Base-by-base conservation (phyloP, 1,140 invertebrate genomes). In the Hydropsyche tenuis region DNA sequence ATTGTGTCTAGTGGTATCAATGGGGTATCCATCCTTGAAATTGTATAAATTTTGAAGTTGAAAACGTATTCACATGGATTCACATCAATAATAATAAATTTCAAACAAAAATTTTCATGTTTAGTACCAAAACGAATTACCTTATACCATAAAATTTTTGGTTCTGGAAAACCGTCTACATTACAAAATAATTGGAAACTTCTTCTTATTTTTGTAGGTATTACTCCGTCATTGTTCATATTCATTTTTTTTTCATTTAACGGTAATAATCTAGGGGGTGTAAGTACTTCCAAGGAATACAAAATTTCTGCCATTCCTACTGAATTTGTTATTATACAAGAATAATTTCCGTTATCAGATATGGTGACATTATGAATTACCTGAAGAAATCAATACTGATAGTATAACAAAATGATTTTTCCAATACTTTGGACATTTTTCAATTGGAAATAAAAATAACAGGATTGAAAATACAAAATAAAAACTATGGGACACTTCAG, bases 61-160 rank as follows among this genome's bases (percentile, higher is more conserved):
- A 27, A 27, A 72, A 37, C n/a, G n/a, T n/a, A n/a, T n/a, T n/a
- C n/a, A n/a, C n/a, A n/a, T n/a, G n/a, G n/a, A n/a, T n/a, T n/a
- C 7, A 45, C 43, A 45, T 4, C 48, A 51, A 14, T 22, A 51
- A 5, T 3, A 51, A 51, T 16, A 5, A 51, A 51, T 5, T 14
- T 51, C 3, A 4, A 51, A 51, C 3, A 60, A 4, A 60, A 6
- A 60, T 20, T 23, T 20, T 14, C 2, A 7, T 48, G 11, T n/a
- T 48, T 3, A 56, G 22, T 20, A 11, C 22, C 4, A 16, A 56
- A 7, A 60, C 22, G 12, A 48, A 12, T 18, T 63, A 85, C 84
- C 81, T 85, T 85, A 43, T 83, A 80, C 84, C 84, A 85, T 20
- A 70, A 80, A 73, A 85, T 82, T 65, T 80, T 81, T 11, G 84